phyloP scores from a whole-genome alignment of 2,797 vertebrate genomes.

The Macrochelys suwanniensis region DNA sequence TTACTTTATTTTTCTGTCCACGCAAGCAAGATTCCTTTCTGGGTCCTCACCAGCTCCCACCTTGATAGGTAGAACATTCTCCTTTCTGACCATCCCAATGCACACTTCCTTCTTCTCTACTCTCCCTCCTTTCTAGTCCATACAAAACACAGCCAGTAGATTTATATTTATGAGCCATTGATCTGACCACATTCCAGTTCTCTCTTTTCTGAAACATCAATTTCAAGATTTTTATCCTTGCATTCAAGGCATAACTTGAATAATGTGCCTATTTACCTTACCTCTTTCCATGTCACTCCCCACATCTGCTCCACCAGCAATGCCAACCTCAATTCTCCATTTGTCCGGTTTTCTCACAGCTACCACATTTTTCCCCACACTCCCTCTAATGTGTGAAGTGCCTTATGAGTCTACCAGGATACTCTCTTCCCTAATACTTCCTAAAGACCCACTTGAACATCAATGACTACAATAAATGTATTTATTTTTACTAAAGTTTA shows the following conservation, averaged over 20 bases:
- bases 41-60: rapidly evolving
- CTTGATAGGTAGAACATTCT: neutral
- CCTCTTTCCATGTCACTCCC: neutral
- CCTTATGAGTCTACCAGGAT: neutral
- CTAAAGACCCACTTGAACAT: neutral
- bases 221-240: neutral
- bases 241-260: neutral
- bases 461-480: neutral
- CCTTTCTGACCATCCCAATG: neutral
- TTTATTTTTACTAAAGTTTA: neutral
- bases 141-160: neutral
- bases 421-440: neutral
- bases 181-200: neutral
- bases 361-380: neutral
- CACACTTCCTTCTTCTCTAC: neutral
- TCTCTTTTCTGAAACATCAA: neutral
- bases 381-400: neutral
- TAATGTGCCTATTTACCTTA: neutral
- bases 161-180: neutral
- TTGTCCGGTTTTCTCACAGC: neutral
- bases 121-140: neutral
- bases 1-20: rapidly evolving
- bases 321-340: neutral
- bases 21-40: neutral
- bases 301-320: neutral